Base-by-base conservation (phyloP, 2,797 vertebrate genomes). In the Poecilia velifera region DNA sequence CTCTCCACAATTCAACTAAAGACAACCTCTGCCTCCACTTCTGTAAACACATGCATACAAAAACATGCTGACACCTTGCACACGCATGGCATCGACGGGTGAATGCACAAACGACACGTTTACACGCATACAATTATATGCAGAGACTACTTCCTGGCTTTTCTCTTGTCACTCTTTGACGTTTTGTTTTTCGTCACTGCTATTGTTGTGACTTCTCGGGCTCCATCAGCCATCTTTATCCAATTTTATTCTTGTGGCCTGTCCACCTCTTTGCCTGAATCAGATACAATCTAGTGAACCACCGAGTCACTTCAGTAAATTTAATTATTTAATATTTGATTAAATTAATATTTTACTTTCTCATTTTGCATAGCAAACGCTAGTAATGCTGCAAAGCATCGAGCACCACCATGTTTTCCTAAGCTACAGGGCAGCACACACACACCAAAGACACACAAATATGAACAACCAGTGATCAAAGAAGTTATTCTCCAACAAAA, bases 401-500 rank as follows among this genome's bases (percentile, higher is more conserved):
- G 0, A 25, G 39, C 12, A 68, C 20, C 22, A 12, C 9, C 22
- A 43, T 68, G 22, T 70, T 43, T 41, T 6, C 41, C 8, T 13
- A 70, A 70, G 22, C 10, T 70, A 2, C 22, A 25, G 12, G 66
- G 22, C 18, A 22, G 34, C 59, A 66, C 64, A 43, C 31, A 43
- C 18, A 22, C 8, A 41, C 28, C 64, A 12, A 3, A 22, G 10
- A 13, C 49, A 39, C 49, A 39, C 36, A 53, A 34, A 5, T 14
- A 49, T 16, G 13, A 59, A 18, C 25, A 39, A 22, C 14, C 4
- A 43, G 3, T 66, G 70, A 47, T 77, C 46, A 68, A 72, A 76
- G 25, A 62, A 53, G 6, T 73, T 75, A 28, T 73, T 85, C 47
- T 71, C 74, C 64, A 77, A 81, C 39, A 59, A 41, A 81, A 78